phyloP scores from a whole-genome alignment of 2,888 invertebrate genomes.

The Pristionchus entomophagus region DNA sequence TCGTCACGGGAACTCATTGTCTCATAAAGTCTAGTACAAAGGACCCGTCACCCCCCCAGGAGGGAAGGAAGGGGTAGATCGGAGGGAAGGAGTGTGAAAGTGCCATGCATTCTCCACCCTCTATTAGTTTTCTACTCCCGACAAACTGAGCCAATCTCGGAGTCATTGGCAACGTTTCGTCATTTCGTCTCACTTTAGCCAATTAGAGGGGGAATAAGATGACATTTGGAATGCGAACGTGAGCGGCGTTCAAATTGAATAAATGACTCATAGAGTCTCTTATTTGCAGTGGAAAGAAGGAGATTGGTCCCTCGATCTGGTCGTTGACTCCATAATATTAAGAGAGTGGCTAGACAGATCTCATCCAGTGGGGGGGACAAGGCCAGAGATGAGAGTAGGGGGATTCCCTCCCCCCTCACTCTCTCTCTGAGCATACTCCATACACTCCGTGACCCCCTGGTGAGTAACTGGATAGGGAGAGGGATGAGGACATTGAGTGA shows the following conservation, averaged over 20 bases:
- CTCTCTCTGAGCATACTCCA: background rate
- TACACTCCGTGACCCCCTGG: slow-evolving; percentile 2
- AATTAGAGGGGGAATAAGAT: background rate
- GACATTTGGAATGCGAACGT: background rate
- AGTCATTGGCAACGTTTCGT: background rate
- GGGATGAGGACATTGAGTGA: too few species aligned
- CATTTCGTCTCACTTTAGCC: background rate
- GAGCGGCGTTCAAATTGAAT: background rate
- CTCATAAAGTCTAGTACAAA: background rate
- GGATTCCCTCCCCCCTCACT: background rate
- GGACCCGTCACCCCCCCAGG: background rate
- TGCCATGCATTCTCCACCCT: background rate
- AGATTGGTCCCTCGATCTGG: background rate
- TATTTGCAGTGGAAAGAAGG: background rate
- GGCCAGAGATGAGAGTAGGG: too few species aligned
- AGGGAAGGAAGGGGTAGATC: background rate
- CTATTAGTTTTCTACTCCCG: background rate
- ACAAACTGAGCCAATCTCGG: background rate
- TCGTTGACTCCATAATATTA: background rate
- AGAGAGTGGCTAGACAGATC: slow-evolving; percentile 6
- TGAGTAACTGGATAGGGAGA: too few species aligned
- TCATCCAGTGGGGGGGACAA: background rate
- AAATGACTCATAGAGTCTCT: background rate
- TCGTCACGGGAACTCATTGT: slow-evolving; percentile 4
- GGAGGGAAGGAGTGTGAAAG: background rate